phyloP scores from a whole-genome alignment of 2,113 vertebrate species.

The Hemicordylus capensis region DNA sequence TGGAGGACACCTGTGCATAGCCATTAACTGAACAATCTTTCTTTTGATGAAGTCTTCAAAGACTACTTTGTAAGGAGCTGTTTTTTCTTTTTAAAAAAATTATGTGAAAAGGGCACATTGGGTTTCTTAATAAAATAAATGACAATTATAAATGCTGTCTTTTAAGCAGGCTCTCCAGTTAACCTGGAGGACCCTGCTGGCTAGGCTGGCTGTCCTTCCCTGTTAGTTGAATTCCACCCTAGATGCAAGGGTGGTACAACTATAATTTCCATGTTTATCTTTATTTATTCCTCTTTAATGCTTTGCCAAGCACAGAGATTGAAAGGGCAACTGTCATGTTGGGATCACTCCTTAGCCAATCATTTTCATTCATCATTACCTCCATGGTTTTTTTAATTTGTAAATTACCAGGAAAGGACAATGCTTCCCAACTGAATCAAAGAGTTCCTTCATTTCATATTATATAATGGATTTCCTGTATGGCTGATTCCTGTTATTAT shows the following conservation, averaged over 20 bases:
- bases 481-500: neutral
- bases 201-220: conserved; percentile 30
- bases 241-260: conserved; percentile 35
- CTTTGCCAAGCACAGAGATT: conserved; percentile 31
- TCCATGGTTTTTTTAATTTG: neutral
- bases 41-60: conserved; percentile 38
- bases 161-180: conserved; percentile 47
- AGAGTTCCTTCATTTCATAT: neutral
- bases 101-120: conserved; percentile 39
- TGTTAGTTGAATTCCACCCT: conserved; percentile 36
- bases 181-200: conserved; percentile 8
- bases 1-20: conserved; percentile 37
- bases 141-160: conserved; percentile 33
- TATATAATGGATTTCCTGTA: neutral
- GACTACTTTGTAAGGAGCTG: conserved; percentile 34
- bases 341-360: conserved; percentile 17
- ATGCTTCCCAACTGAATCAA: neutral
- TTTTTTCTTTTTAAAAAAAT: conserved; percentile 13
- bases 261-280: conserved; percentile 4
- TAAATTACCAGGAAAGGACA: neutral
- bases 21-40: conserved; percentile 41
- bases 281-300: conserved; percentile 49
- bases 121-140: conserved; percentile 14
- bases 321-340: conserved; percentile 37
- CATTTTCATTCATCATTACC: conserved; percentile 9